Evolutionary conservation across 1,140 invertebrate genomes (phyloP), one percentile per base, ranked within the genome.

Genomic region (Drosophila mojavensis): DNA sequence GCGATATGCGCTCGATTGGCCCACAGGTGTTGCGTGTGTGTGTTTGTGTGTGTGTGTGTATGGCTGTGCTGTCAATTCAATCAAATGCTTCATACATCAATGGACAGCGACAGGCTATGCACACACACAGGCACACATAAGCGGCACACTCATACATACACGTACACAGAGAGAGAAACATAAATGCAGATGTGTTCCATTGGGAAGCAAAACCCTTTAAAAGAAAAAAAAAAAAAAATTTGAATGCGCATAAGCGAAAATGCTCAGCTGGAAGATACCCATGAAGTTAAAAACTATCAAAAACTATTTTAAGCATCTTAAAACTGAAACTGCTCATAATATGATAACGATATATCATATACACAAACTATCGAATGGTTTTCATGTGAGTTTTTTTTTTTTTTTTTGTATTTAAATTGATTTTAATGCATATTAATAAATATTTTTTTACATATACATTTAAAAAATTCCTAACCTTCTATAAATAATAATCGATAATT

Each of bases 11-110:
- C 78, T 89, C 84, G 80, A 88, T 88, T 88, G 84, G 84, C 84
- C 76, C 77, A 78, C 75, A 63, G 36, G 63, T 72, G 76, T 43
- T 43, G 28, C 17, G 20, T 13, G 39, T 5, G 10, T 39, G 39
- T 15, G 33, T 20, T 33, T 1, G 10, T 58, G 60, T 24, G 20
- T 48, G 58, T 61, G 68, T 43, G 28, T 70, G 28, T 61, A 64
- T 36, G 28, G 67, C 20, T 59, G 24, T 45, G 36, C 83, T 89
- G 84, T 89, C 84, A 89, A 89, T 89, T 90, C 84, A 89, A 89
- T 89, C 85, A 90, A 89, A 90, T 79, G 80, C 83, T 89, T 89
- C 84, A 89, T 89, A 89, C 80, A 89, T 89, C 84, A 89, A 82
- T 78, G 84, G 84, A 67, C 80, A 88, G 64, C 71, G 56, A 59